These are phyloP conservation scores for Microplitis mediator DNA, from an alignment of 1,140 invertebrate species.

Conservation along the genomic window DNA sequence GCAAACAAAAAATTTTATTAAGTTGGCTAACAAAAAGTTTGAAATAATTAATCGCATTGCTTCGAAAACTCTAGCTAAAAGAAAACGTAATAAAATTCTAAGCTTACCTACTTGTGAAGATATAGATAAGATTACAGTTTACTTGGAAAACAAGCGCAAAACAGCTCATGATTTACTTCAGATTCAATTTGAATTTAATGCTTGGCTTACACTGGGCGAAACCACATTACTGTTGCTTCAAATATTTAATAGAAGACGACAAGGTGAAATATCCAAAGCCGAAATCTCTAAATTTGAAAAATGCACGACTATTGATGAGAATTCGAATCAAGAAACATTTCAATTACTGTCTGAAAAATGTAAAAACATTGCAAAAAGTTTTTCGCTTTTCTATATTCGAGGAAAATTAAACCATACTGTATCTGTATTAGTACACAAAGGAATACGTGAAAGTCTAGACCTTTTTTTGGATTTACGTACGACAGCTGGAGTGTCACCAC, in stretches of 20 bases:
- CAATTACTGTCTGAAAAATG: not conserved
- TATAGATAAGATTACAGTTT: not conserved
- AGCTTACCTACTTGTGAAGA: not conserved
- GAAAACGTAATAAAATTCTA: not conserved
- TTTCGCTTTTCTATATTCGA: not conserved
- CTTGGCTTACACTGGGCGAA: slow-evolving; percentile 1
- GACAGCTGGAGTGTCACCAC: not conserved
- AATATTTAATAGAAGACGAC: slow-evolving; percentile 1
- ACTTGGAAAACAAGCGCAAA: not conserved
- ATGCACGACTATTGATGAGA: not conserved
- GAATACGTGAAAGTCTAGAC: not conserved
- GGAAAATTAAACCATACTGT: slow-evolving; percentile 7
- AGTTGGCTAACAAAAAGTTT: not conserved
- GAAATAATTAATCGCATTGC: not conserved
- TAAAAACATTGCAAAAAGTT: not conserved
- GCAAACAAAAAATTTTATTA: not conserved
- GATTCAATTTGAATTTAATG: not conserved
- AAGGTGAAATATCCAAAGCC: not conserved
- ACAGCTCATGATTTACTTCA: not conserved
- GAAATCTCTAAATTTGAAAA: slow-evolving; percentile 5
- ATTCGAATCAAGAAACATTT: not conserved
- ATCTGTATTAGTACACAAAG: not conserved
- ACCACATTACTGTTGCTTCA: not conserved
- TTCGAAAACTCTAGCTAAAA: not conserved
- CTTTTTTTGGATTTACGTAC: not conserved